A percentile compares a stretch with the other conserved stretches of the same genome.
phyloP scores from a whole-genome alignment of 2,888 invertebrate species.

The Ptycholaimellus sp. region DNA sequence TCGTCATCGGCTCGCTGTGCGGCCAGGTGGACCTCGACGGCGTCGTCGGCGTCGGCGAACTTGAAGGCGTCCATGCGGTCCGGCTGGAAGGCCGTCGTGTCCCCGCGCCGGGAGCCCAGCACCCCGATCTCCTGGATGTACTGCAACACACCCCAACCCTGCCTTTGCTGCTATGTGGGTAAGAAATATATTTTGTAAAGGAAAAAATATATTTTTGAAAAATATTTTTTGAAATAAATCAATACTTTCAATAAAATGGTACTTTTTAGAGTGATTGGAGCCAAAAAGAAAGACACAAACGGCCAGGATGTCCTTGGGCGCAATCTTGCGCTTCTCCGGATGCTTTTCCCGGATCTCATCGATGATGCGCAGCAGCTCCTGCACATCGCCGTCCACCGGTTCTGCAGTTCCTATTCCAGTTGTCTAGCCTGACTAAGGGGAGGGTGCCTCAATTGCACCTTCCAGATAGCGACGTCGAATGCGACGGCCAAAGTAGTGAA shows the following conservation, averaged over 20 bases:
- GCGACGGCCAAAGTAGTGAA: conserved; percentile 18
- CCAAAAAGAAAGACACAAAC: no score
- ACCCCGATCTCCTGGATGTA: conserved; percentile 19
- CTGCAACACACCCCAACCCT: conserved; percentile 10
- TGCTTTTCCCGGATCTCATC: conserved; percentile 18
- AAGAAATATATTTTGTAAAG: no score
- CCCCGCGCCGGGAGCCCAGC: conserved; percentile 14
- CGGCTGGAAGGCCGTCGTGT: conserved; percentile 23
- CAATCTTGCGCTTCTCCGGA: conserved; percentile 21
- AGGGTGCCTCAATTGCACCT: no score
- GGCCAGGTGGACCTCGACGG: no score
- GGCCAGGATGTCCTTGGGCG: conserved; percentile 20
- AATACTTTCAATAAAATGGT: not conserved
- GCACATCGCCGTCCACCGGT: conserved; percentile 19
- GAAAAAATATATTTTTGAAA: no score
- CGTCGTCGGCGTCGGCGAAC: conserved; percentile 5
- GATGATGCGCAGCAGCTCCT: conserved; percentile 22
- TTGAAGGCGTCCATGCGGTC: conserved; percentile 8
- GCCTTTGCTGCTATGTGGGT: not conserved
- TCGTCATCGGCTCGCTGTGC: no score
- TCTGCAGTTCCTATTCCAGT: no score
- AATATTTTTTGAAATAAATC: not conserved
- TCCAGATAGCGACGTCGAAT: no score
- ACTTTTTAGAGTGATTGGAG: no score
- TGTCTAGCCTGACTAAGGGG: no score